Conservation (phyloP, 1,140 invertebrate genomes). For the Calliphora vicina region DNA sequence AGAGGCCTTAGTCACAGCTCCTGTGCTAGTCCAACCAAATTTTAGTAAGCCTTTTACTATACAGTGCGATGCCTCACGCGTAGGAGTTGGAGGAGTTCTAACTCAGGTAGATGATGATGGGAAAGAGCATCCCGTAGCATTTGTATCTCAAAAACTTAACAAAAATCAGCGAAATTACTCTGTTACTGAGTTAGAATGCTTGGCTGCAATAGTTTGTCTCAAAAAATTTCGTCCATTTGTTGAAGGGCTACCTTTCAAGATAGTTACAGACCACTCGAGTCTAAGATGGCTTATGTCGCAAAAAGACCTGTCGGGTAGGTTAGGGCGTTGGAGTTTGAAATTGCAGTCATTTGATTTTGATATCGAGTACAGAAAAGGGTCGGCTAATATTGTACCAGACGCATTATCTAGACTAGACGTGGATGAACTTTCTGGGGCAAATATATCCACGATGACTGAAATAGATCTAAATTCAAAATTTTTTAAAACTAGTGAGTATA, state of each 20-base stretch:
- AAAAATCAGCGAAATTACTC: constrained; percentile 38
- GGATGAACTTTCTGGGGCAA: background rate
- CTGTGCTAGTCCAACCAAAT: constrained; percentile 54
- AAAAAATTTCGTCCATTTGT: constrained; percentile 32
- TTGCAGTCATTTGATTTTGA: constrained; percentile 24
- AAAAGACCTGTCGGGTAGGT: constrained; percentile 44
- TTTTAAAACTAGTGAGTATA: background rate
- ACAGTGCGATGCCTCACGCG: constrained; percentile 56
- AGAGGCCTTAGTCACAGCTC: constrained; percentile 47
- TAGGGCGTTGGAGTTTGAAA: constrained; percentile 17
- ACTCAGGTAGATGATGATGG: constrained; percentile 48
- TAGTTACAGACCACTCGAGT: constrained; percentile 28
- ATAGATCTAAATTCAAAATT: background rate
- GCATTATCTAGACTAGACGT: background rate
- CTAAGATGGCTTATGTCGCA: constrained; percentile 41
- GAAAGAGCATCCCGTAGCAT: constrained; percentile 51
- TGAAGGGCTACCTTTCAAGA: constrained; percentile 14
- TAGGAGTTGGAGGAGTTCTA: constrained; percentile 55
- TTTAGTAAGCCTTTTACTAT: constrained; percentile 52
- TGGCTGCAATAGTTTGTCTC: constrained; percentile 25
- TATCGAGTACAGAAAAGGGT: constrained; percentile 23
- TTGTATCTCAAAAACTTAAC: constrained; percentile 51
- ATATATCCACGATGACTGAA: background rate
- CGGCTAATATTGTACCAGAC: constrained; percentile 4
- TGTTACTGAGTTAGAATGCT: constrained; percentile 36